Conservation (phyloP, 2,113 vertebrate genomes). For the Leucoraja erinaceus region DNA sequence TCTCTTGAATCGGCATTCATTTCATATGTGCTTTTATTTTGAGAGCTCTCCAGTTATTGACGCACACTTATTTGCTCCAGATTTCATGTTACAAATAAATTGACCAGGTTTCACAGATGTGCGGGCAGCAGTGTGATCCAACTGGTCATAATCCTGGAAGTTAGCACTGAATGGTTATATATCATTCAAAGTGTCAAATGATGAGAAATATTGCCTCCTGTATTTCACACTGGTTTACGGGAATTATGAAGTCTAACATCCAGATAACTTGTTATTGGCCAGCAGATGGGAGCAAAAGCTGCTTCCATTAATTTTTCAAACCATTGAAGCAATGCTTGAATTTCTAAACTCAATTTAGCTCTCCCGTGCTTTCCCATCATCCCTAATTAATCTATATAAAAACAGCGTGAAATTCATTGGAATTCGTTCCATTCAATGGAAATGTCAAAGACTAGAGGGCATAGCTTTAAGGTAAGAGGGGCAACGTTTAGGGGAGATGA, state of each 20-base stretch:
- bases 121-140: neutral
- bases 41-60: neutral
- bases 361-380: neutral
- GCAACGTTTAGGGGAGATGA: no score
- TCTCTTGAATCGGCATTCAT: constrained; percentile 27
- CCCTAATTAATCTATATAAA: neutral
- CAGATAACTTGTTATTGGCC: neutral
- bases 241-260: neutral
- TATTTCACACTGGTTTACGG: neutral
- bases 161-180: no score
- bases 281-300: neutral
- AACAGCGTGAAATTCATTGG: neutral
- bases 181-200: neutral
- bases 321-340: neutral
- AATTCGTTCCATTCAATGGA: no score
- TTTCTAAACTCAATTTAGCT: neutral
- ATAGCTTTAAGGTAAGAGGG: no score
- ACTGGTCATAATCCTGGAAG: neutral
- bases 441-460: no score
- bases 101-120: neutral
- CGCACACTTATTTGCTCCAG: neutral
- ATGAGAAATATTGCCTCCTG: neutral
- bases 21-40: neutral
- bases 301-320: neutral
- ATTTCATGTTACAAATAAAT: neutral